Percentiles rank a stretch among this genome's conserved stretches.
These are phyloP conservation scores for Engystomops pustulosus DNA, from an alignment of 2,113 vertebrate species.

Conservation along the genomic window DNA sequence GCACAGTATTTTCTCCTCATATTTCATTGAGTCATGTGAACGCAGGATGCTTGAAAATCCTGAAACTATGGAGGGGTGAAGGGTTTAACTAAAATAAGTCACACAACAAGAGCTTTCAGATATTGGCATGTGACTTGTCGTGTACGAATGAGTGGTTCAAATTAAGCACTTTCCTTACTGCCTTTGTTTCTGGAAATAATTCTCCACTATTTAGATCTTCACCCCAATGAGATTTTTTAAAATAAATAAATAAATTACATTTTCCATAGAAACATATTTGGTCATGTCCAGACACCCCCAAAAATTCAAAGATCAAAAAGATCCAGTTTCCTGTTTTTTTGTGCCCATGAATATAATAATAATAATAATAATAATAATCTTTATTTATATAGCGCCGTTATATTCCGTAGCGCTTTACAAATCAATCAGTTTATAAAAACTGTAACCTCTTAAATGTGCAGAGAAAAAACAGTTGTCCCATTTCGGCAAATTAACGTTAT, in stretches of 20 bases:
- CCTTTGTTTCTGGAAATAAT: conserved; percentile 1
- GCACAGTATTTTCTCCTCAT: background rate
- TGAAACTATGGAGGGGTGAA: conserved; percentile 13
- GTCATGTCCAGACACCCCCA: background rate
- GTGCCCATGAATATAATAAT: too few species aligned
- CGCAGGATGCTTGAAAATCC: conserved; percentile 6
- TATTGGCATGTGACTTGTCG: conserved; percentile 16
- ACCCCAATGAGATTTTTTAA: background rate
- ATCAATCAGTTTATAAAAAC: too few species aligned
- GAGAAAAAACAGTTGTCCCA: too few species aligned
- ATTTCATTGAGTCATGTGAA: conserved; percentile 5
- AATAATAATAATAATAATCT: too few species aligned
- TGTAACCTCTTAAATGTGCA: too few species aligned
- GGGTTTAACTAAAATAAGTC: conserved; percentile 32
- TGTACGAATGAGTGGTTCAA: conserved; percentile 16
- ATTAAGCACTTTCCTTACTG: background rate
- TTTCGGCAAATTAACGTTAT: too few species aligned
- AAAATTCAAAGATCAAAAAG: background rate
- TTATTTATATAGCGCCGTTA: too few species aligned
- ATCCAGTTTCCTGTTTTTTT: background rate
- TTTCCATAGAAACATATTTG: background rate
- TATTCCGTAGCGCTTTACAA: too few species aligned
- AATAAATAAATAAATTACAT: background rate
- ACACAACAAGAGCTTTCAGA: conserved; percentile 17
- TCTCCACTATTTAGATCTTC: background rate